Conservation (phyloP, 2,113 vertebrate species). For the Lamprotornis superbus region DNA sequence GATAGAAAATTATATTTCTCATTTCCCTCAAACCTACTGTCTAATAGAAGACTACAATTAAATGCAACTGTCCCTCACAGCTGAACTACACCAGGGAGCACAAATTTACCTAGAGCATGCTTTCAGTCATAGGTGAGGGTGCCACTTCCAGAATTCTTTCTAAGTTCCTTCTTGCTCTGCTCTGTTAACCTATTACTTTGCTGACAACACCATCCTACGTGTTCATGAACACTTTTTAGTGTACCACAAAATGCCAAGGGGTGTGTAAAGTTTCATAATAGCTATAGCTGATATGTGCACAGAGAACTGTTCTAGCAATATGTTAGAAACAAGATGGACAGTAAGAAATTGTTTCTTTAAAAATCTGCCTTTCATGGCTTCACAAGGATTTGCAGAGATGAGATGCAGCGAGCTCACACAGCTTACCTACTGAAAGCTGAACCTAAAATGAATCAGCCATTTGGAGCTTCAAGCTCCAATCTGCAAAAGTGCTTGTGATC, state of each 20-base stretch:
- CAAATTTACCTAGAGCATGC: neutral
- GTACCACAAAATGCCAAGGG: neutral
- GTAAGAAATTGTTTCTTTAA: neutral
- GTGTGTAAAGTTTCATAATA: neutral
- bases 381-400: neutral
- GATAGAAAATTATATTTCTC: neutral
- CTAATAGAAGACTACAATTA: neutral
- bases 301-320: neutral
- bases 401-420: neutral
- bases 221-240: neutral
- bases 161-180: neutral
- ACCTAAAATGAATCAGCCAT: neutral
- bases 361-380: neutral
- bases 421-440: neutral
- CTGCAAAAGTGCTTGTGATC: neutral
- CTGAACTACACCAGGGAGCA: neutral
- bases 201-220: neutral
- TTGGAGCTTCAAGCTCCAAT: neutral
- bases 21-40: neutral
- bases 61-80: neutral
- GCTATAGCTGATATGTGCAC: neutral
- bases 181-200: neutral
- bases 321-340: neutral
- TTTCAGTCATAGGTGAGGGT: rapidly evolving
- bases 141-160: neutral